Evolutionary conservation across 2,113 vertebrate species (phyloP).

Genomic region (Myxocyprinus asiaticus): DNA sequence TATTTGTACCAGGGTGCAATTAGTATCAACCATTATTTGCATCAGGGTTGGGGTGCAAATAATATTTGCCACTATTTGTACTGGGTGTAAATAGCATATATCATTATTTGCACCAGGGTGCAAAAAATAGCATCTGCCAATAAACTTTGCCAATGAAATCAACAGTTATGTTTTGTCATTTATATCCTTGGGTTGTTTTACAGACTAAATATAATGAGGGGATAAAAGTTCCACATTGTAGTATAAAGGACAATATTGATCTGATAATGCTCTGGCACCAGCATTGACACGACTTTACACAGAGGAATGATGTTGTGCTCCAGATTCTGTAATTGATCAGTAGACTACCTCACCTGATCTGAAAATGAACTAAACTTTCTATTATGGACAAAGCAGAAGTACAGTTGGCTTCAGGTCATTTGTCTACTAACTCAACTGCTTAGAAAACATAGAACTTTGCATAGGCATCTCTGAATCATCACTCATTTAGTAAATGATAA

Average conservation of each 20-base stretch:
- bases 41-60: no score
- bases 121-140: no score
- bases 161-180: background rate
- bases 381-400: slow-evolving; percentile 21
- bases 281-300: slow-evolving; percentile 23
- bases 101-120: no score
- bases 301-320: slow-evolving; percentile 24
- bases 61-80: no score
- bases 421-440: background rate
- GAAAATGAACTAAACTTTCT: background rate
- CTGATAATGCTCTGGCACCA: slow-evolving; percentile 33
- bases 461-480: no score
- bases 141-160: slow-evolving; percentile 1
- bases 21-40: no score
- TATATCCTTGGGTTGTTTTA: background rate
- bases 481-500: no score
- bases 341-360: slow-evolving; percentile 1
- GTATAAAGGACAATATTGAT: slow-evolving; percentile 16
- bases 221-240: slow-evolving; percentile 21
- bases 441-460: no score
- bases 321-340: background rate
- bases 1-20: no score
- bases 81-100: no score
- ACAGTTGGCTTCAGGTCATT: slow-evolving; percentile 2
- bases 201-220: background rate